Evolutionary conservation across 2,797 vertebrate species (phyloP).

Genomic region (Okamejei kenojei): DNA sequence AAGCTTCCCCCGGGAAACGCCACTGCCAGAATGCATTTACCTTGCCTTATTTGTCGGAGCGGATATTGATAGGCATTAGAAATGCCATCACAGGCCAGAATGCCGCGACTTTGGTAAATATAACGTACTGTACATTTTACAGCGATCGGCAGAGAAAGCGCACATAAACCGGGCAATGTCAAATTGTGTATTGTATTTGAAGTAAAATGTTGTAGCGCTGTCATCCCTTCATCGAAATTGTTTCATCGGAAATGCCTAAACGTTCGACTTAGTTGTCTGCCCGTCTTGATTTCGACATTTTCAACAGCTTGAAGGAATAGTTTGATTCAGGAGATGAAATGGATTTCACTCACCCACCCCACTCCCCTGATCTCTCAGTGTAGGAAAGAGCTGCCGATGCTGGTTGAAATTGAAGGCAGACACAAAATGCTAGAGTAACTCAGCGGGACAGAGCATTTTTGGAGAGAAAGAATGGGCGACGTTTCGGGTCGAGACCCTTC

Average conservation of each 20-base stretch:
- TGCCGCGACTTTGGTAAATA: constrained; percentile 4
- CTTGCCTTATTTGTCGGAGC: background rate
- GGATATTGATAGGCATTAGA: background rate
- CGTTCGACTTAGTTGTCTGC: background rate
- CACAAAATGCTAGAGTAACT: too few species aligned
- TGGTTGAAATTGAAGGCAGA: too few species aligned
- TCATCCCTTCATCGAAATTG: background rate
- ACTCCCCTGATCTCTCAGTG: background rate
- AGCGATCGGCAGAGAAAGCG: background rate
- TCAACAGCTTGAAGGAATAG: background rate
- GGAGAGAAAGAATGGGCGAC: too few species aligned
- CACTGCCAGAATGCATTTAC: constrained; percentile 3
- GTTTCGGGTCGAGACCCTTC: too few species aligned
- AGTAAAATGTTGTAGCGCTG: background rate
- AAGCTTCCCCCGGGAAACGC: background rate
- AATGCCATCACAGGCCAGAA: constrained; percentile 28
- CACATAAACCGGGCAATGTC: background rate
- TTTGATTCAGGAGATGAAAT: background rate
- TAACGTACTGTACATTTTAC: background rate
- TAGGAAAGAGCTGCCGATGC: too few species aligned
- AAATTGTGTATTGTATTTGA: background rate
- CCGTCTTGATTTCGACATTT: too few species aligned
- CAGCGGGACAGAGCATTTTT: too few species aligned
- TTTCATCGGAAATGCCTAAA: background rate
- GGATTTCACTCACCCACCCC: background rate